Percentiles rank a stretch among this genome's conserved stretches.
Evolutionary conservation across 2,888 invertebrate genomes (phyloP).

Genomic region (Parnassius glacialis): DNA sequence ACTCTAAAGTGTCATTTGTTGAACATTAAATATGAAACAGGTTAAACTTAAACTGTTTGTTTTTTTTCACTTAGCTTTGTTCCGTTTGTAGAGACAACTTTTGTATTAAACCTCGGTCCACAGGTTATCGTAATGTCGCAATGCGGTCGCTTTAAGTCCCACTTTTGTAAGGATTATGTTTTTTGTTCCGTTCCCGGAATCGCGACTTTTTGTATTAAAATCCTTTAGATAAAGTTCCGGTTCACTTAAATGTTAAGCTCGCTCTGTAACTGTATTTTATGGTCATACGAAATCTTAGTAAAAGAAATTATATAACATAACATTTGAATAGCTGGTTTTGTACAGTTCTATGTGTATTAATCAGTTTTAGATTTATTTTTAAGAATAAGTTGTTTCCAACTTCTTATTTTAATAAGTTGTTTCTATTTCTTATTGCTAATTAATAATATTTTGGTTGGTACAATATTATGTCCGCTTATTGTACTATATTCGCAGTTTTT

Average conservation of each 20-base stretch:
- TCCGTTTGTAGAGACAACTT: constrained; percentile 28
- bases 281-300: constrained; percentile 8
- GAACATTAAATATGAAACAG: constrained; percentile 8
- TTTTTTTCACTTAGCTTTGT: constrained; percentile 24
- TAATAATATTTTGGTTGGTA: too few relatives aligned
- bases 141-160: constrained; percentile 32
- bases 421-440: too few relatives aligned
- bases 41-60: constrained; percentile 16
- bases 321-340: too few relatives aligned
- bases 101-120: constrained; percentile 29
- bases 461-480: too few relatives aligned
- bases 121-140: constrained; percentile 32
- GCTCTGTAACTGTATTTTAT: constrained; percentile 17
- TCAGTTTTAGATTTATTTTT: too few relatives aligned
- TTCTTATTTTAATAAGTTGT: too few relatives aligned
- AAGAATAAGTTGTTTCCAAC: too few relatives aligned
- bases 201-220: constrained; percentile 27
- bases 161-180: constrained; percentile 32
- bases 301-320: constrained; percentile 3
- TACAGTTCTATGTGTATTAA: too few relatives aligned
- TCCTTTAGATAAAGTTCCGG: constrained; percentile 26
- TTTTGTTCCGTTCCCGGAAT: constrained; percentile 26
- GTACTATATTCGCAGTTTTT: too few relatives aligned
- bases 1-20: constrained; percentile 3
- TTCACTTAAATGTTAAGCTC: constrained; percentile 25